Evolutionary conservation across 1,140 invertebrate genomes (phyloP), one percentile per base, ranked within the genome.

Genomic region (Drosophila pandora): DNA sequence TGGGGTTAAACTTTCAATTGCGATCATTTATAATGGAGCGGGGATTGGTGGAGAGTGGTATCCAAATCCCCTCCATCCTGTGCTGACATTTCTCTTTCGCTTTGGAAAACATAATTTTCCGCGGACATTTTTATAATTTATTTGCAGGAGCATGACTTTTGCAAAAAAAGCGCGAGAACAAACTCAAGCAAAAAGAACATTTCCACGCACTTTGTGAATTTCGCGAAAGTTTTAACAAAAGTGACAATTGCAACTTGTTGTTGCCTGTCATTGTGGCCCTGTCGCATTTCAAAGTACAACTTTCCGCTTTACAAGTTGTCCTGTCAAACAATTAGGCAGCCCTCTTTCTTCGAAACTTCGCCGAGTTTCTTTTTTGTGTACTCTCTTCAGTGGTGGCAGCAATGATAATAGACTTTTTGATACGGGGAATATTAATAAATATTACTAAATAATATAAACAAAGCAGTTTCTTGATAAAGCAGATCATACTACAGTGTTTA

Each of bases 1-100:
- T 56, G 45, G 81, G 78, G 77, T 87, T 85, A 65, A 87, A 84
- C 72, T 85, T 84, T 84, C 81, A 84, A 84, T 85, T 85, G 69
- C 81, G 60, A 75, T 62, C 67, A 76, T 76, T 76, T 76, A 69
- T 76, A 69, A 76, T 8, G 41, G 39, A 50, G 28, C 39, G 34
- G 52, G 2, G 30, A 13, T 37, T 10, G 58, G 12, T 25, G 23
- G 28, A 23, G 49, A 47, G 49, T 6, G 10, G 21, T 17, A 39
- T 69, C 41, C 37, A 69, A 57, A 34, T 48, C 64, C 22, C 25
- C 67, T 28, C 13, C 41, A 17, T 47, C 17, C 13, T 6, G 25
- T 39, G 21, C n/a, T 34, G 50, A 21, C 23, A 28, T 2, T 13
- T 13, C 25, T 43, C 37, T 9, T 13, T 23, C 10, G 30, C 39